Conservation (phyloP, 2,113 vertebrate genomes). For the Opisthocomus hoazin region DNA sequence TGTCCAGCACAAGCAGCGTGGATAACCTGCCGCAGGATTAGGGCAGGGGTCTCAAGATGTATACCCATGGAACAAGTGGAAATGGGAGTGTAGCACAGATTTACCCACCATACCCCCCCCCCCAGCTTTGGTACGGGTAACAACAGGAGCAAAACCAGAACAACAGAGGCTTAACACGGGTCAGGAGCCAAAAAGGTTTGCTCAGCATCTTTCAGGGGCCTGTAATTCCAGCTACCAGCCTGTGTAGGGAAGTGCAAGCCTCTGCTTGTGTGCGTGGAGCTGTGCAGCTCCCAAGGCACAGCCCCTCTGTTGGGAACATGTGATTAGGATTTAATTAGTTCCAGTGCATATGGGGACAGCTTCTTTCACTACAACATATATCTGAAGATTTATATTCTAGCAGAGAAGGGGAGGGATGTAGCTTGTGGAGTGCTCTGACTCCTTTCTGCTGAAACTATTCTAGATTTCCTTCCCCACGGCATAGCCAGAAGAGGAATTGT, state of each 20-base stretch:
- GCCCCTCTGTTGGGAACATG: background rate
- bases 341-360: background rate
- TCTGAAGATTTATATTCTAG: conserved; percentile 5
- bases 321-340: conserved; percentile 4
- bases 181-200: background rate
- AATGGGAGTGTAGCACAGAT: background rate
- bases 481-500: background rate
- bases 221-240: background rate
- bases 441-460: background rate
- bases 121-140: background rate
- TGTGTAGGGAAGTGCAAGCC: background rate
- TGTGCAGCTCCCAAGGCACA: background rate
- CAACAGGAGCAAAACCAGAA: background rate
- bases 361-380: conserved; percentile 15
- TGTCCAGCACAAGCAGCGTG: rapidly evolving
- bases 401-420: background rate
- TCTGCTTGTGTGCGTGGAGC: background rate
- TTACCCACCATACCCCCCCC: background rate
- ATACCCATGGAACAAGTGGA: background rate
- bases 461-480: background rate
- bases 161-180: no score
- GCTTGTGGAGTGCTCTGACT: background rate
- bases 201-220: background rate
- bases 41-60: background rate
- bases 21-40: background rate